phyloP scores from a whole-genome alignment of 2,797 vertebrate species.

The Clarias platycephalus region DNA sequence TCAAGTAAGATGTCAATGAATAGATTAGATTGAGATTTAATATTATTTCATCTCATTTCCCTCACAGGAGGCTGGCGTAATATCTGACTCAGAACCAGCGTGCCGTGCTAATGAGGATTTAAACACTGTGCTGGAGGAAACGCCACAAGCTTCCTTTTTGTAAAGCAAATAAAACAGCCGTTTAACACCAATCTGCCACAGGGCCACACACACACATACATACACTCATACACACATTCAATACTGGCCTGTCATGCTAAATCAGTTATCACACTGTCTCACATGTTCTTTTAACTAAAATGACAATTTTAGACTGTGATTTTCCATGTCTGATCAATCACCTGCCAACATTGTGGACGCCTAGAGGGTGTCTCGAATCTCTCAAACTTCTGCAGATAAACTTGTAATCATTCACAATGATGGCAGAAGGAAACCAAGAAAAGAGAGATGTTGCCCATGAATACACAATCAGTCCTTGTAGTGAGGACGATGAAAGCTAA shows the following conservation, averaged over 20 bases:
- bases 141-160: background rate
- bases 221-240: constrained; percentile 6
- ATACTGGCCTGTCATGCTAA: background rate
- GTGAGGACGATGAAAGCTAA: background rate
- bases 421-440: background rate
- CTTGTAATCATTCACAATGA: background rate
- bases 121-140: background rate
- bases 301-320: background rate
- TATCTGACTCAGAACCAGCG: background rate
- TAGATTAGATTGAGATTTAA: background rate
- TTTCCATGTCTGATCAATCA: background rate
- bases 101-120: background rate
- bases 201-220: constrained; percentile 1
- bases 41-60: background rate
- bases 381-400: background rate
- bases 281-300: constrained; percentile 4
- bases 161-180: constrained; percentile 23
- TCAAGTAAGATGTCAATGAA: background rate
- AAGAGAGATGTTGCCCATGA: background rate
- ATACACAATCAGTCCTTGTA: constrained; percentile 6
- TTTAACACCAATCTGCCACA: constrained; percentile 23
- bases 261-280: constrained; percentile 24
- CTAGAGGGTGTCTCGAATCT: background rate
- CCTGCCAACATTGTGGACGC: background rate
- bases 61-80: background rate